These are phyloP conservation scores for Prietella phreatophila DNA, from an alignment of 2,113 vertebrate genomes.

Conservation along the genomic window DNA sequence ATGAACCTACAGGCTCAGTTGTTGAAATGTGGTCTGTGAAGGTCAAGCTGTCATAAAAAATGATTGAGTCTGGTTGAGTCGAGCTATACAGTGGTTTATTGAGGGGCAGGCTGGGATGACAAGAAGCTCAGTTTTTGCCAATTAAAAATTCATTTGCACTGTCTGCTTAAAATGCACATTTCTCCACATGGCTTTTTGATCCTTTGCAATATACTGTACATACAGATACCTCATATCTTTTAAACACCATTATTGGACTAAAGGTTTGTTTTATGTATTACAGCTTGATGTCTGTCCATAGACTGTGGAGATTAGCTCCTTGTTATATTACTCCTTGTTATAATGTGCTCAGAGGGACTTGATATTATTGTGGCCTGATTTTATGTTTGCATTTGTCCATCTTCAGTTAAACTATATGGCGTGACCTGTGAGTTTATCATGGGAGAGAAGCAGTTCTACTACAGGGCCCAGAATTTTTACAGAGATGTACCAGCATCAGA, in stretches of 20 bases:
- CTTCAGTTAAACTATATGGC: slow-evolving; percentile 91
- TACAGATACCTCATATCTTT: not conserved
- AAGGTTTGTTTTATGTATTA: not conserved
- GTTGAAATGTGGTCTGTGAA: too few relatives aligned
- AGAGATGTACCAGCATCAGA: slow-evolving; percentile 87
- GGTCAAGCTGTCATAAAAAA: too few relatives aligned
- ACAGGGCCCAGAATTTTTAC: slow-evolving; percentile 90
- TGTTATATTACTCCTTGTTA: too few relatives aligned
- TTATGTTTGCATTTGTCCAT: slow-evolving; percentile 37
- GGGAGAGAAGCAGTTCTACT: slow-evolving; percentile 95
- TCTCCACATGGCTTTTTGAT: not conserved
- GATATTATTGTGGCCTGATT: not conserved
- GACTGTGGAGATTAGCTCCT: not conserved
- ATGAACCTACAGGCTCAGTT: too few relatives aligned
- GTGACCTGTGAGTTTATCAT: slow-evolving; percentile 93
- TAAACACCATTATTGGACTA: not conserved
- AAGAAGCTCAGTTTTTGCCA: too few relatives aligned
- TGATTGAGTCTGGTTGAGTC: too few relatives aligned
- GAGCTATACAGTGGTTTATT: too few relatives aligned
- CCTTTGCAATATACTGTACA: not conserved
- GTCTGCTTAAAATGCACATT: too few relatives aligned
- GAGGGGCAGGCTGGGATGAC: too few relatives aligned
- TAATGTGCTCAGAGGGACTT: not conserved
- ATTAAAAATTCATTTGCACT: too few relatives aligned
- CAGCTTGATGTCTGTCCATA: not conserved